These are phyloP conservation scores for Mohoua ochrocephala DNA, from an alignment of 2,113 vertebrate species.

Conservation along the genomic window DNA sequence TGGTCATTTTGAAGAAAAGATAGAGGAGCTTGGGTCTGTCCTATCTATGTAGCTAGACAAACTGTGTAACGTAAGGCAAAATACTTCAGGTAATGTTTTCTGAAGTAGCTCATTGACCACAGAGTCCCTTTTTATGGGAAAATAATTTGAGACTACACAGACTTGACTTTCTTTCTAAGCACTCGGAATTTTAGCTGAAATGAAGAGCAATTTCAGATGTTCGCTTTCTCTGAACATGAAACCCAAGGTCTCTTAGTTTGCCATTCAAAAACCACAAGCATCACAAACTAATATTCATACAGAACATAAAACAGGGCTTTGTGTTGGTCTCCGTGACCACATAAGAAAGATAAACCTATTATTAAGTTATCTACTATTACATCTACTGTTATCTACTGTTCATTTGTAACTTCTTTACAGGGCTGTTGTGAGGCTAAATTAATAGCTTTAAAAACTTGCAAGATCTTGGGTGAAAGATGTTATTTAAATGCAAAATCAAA, in stretches of 20 bases:
- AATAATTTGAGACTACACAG: neutral
- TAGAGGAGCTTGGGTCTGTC: neutral
- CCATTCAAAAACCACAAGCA: neutral
- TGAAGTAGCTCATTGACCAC: constrained; percentile 25
- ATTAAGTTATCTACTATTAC: constrained; percentile 49
- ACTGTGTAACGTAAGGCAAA: neutral
- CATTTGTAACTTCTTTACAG: constrained; percentile 42
- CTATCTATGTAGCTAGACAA: neutral
- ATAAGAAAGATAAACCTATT: constrained; percentile 38
- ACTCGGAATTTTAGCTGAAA: neutral
- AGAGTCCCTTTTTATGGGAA: neutral
- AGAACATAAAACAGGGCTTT: constrained; percentile 24
- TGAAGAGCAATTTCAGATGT: neutral
- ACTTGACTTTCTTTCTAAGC: neutral
- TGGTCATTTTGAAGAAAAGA: neutral
- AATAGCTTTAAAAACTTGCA: constrained; percentile 46
- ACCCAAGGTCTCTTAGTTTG: neutral
- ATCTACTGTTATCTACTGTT: constrained; percentile 42
- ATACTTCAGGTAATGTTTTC: neutral
- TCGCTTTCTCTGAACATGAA: neutral
- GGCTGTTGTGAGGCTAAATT: constrained; percentile 27
- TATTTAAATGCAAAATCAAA: constrained; percentile 61
- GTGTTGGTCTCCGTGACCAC: neutral
- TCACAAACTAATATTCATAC: constrained; percentile 29
- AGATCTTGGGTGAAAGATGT: constrained; percentile 28